Percentiles rank a stretch among this genome's conserved stretches.
These are phyloP conservation scores for Chaenodraco wilsoni DNA, from an alignment of 2,797 vertebrate genomes.

Conservation along the genomic window DNA sequence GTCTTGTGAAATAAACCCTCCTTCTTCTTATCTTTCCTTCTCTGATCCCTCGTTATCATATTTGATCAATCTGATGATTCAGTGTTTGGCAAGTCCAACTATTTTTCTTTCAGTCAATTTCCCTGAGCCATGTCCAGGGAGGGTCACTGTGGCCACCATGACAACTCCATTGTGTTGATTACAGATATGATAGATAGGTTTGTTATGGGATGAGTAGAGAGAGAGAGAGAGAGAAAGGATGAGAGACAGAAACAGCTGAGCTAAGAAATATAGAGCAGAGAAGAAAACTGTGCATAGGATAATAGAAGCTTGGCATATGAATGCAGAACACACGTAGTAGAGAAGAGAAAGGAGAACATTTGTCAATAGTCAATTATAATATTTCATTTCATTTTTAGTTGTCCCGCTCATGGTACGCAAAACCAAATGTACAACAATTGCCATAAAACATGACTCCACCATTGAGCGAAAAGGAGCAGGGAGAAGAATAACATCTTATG, in stretches of 20 bases:
- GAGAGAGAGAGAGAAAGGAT: constrained; percentile 11
- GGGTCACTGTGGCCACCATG: constrained; percentile 51
- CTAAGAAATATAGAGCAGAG: constrained; percentile 19
- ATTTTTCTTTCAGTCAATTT: constrained; percentile 55
- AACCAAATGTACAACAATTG: no score
- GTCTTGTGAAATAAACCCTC: constrained; percentile 57
- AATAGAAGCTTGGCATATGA: constrained; percentile 20
- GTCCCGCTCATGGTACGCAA: no score
- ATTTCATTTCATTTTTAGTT: no score
- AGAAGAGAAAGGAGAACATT: constrained; percentile 1
- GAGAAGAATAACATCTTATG: no score
- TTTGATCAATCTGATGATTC: constrained; percentile 77
- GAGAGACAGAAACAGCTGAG: constrained; percentile 30
- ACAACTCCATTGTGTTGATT: constrained; percentile 79
- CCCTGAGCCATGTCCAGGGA: constrained; percentile 47
- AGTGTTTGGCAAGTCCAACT: constrained; percentile 71
- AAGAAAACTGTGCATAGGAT: constrained; percentile 3
- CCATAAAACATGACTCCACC: no score
- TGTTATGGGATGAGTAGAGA: constrained; percentile 35
- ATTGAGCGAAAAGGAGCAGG: no score
- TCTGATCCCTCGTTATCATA: constrained; percentile 56
- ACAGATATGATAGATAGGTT: constrained; percentile 70
- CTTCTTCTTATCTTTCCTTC: constrained; percentile 23
- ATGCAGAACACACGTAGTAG: constrained; percentile 7
- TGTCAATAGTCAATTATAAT: not conserved